Evolutionary conservation across 2,113 vertebrate species (phyloP), one percentile per base, ranked within the genome.

Genomic region (Microcebus jonahi): DNA sequence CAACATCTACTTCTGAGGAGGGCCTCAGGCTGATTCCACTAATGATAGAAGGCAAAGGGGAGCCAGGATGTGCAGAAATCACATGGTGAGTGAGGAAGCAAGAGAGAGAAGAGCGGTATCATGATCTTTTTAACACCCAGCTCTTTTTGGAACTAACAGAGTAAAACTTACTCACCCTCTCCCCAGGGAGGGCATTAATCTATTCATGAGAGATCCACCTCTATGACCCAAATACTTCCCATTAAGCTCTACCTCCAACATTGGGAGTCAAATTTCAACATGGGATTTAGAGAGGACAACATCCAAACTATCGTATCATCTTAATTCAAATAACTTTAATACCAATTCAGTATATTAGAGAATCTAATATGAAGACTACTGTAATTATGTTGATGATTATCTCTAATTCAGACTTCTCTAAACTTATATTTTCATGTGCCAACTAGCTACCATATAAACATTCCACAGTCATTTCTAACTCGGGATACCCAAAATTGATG

Each of bases 301-400:
- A 76, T 76, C 14, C 15, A 45, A 76, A 29, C 73, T 76, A 48
- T 18, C 48, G 15, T 14, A 48, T 34, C 29, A 50, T 75, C 25
- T 81, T 61, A 88, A 65, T 11, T 86, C 15, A 63, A 50, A 75
- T 67, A n/a, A 92, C 87, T 94, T 95, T 55, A 89, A 50, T 85
- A 68, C 13, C 34, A 77, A 3, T 70, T 96, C 29, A 31, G 1
- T 70, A 2, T 48, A 71, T 86, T 77, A 83, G 36, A 73, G 31
- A 85, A 86, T 79, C 17, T 63, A 48, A 90, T 8, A 13, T 90
- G 39, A 86, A 94, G 63, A 67, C 13, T 85, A 67, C 39, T 59
- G 20, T 87, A 89, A 71, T 18, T 71, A 34, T 39, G 29, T 39
- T 59, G 59, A 0, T 42, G 67, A 25, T 48, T 63, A 67, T n/a